A percentile compares a stretch with the other conserved stretches of the same genome.
phyloP scores from a whole-genome alignment of 2,797 vertebrate species.

The Peromyscus nudipes region DNA sequence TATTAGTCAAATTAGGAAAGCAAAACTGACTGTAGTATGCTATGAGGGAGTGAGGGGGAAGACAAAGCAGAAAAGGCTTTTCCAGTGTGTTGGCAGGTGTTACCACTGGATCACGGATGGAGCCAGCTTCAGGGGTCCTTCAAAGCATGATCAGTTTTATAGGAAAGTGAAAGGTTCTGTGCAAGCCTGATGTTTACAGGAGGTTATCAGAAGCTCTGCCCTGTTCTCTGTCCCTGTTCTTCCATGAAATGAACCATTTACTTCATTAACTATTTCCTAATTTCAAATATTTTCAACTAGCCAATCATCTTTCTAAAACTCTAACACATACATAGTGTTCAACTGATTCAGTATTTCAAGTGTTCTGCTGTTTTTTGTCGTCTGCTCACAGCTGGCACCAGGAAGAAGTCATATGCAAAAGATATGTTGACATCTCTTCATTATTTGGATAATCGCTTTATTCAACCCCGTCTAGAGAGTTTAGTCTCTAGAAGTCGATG shows the following conservation, averaged over 20 bases:
- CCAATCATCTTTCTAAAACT: constrained; percentile 35
- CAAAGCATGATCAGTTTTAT: neutral
- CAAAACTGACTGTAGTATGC: neutral
- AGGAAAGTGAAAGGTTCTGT: neutral
- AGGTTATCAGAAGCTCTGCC: neutral
- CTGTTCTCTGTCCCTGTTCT: neutral
- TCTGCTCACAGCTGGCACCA: constrained; percentile 87
- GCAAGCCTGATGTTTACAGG: neutral
- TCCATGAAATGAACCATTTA: constrained; percentile 36
- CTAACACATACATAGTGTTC: neutral
- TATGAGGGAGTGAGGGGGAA: too few relatives aligned
- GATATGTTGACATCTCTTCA: constrained; percentile 91
- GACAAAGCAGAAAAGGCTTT: neutral
- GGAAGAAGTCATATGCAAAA: constrained; percentile 90
- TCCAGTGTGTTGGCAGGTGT: neutral
- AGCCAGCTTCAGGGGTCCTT: neutral
- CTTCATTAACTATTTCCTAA: constrained; percentile 8
- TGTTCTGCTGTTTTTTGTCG: constrained; percentile 53
- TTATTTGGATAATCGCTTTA: constrained; percentile 90
- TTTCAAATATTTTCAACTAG: constrained; percentile 57
- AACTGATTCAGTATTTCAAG: constrained; percentile 29
- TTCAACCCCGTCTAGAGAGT: constrained; percentile 92
- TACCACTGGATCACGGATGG: neutral
- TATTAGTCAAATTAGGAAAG: neutral
- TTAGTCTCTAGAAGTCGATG: constrained; percentile 91